Evolutionary conservation across 2,113 vertebrate species (phyloP).

Genomic region (Pelvicachromis taeniatus): DNA sequence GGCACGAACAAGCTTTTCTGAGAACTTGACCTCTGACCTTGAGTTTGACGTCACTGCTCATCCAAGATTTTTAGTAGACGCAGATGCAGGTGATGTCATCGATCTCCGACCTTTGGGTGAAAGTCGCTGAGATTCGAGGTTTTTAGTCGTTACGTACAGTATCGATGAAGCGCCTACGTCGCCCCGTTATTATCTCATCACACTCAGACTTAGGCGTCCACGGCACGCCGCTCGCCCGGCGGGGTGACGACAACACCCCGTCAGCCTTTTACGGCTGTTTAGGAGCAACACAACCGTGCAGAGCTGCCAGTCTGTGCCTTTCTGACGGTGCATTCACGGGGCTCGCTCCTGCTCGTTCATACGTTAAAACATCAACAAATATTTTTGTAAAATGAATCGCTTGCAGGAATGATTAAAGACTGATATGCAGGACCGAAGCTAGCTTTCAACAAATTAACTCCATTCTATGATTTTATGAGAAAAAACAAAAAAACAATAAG

Average conservation of each 20-base stretch:
- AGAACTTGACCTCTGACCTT: not conserved
- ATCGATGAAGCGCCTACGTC: not conserved
- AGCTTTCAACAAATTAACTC: not conserved
- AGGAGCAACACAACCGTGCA: not conserved
- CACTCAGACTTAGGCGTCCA: not conserved
- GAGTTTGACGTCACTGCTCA: not conserved
- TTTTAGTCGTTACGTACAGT: accelerated
- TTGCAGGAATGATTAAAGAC: not conserved
- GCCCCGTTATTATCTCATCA: not conserved
- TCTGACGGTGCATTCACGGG: not conserved
- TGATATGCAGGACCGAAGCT: not conserved
- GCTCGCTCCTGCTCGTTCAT: not conserved
- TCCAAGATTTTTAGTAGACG: accelerated
- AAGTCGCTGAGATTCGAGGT: not conserved
- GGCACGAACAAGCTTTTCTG: not conserved
- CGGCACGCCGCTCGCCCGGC: not conserved
- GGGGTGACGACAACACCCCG: not conserved
- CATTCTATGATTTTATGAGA: not conserved
- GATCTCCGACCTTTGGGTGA: not conserved
- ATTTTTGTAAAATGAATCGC: not conserved
- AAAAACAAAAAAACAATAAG: not conserved
- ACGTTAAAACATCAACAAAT: not conserved
- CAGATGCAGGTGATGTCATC: not conserved
- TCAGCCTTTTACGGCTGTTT: not conserved
- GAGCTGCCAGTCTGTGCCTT: not conserved